These are phyloP conservation scores for Drosophila paulistorum DNA, from an alignment of 1,140 invertebrate species.

Conservation along the genomic window DNA sequence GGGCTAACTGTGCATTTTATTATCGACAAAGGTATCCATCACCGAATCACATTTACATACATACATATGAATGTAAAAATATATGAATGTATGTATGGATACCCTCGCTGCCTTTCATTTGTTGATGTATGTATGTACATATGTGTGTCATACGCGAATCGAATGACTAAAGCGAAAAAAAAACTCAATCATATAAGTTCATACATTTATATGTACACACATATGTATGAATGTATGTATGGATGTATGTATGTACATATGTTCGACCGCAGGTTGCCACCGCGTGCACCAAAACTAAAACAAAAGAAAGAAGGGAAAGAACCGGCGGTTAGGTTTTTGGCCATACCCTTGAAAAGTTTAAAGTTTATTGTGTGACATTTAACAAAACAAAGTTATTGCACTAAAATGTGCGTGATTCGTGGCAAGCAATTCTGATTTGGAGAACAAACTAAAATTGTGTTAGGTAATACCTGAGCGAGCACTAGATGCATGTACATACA, in stretches of 20 bases:
- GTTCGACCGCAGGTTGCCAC: not conserved
- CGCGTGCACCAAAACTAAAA: not conserved
- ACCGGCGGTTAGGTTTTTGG: not conserved
- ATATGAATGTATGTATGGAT: not conserved
- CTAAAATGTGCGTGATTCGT: too few species aligned
- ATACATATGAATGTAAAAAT: not conserved
- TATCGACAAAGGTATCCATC: slow-evolving; percentile 1
- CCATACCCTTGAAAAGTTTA: not conserved
- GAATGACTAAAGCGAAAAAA: slow-evolving; percentile 28
- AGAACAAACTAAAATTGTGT: too few species aligned
- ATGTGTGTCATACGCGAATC: slow-evolving; percentile 63
- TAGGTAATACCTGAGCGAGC: too few species aligned
- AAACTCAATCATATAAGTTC: slow-evolving; percentile 55
- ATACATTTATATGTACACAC: not conserved
- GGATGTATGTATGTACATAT: too few species aligned
- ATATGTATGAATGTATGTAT: not conserved
- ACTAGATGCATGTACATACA: too few species aligned
- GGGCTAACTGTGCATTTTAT: slow-evolving; percentile 10
- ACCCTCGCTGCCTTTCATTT: not conserved
- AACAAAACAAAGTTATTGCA: too few species aligned
- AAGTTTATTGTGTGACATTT: not conserved
- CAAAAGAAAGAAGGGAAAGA: not conserved
- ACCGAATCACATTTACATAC: not conserved
- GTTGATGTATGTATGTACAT: not conserved
- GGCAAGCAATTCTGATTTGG: not conserved